Percentiles rank a stretch among this genome's conserved stretches.
Evolutionary conservation across 2,113 vertebrate genomes (phyloP).

Genomic region (Mugil cephalus): DNA sequence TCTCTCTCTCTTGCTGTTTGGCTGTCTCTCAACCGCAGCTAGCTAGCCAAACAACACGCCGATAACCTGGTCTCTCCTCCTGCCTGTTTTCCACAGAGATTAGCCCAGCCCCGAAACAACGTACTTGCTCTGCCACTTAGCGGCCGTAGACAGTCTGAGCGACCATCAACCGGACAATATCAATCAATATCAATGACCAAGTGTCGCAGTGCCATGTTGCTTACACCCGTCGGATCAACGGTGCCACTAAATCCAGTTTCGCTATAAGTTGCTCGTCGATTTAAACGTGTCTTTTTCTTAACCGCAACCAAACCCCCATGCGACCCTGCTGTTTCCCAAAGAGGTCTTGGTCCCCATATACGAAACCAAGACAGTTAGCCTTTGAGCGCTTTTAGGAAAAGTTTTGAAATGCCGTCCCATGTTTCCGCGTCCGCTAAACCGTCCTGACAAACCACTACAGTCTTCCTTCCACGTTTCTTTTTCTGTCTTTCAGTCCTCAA

Average conservation of each 20-base stretch:
- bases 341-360: no score
- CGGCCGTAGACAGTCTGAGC: neutral
- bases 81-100: conserved; percentile 14
- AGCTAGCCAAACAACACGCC: neutral
- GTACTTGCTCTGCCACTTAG: neutral
- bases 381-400: neutral
- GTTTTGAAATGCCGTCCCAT: neutral
- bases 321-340: no score
- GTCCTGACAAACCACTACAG: neutral
- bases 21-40: conserved; percentile 27
- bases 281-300: no score
- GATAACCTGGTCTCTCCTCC: conserved; percentile 7
- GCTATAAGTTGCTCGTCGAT: no score
- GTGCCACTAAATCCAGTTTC: no score
- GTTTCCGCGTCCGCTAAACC: neutral
- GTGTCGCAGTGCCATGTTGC: neutral
- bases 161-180: neutral
- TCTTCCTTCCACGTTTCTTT: conserved; percentile 21
- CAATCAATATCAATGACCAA: neutral
- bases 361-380: neutral
- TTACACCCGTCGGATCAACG: neutral
- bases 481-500: neutral
- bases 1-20: conserved; percentile 40
- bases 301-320: neutral
- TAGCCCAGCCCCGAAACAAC: conserved; percentile 4